Evolutionary conservation across 64 coral and sea anemone genomes (phyloP).

Genomic region (Actinia tenebrosa): DNA sequence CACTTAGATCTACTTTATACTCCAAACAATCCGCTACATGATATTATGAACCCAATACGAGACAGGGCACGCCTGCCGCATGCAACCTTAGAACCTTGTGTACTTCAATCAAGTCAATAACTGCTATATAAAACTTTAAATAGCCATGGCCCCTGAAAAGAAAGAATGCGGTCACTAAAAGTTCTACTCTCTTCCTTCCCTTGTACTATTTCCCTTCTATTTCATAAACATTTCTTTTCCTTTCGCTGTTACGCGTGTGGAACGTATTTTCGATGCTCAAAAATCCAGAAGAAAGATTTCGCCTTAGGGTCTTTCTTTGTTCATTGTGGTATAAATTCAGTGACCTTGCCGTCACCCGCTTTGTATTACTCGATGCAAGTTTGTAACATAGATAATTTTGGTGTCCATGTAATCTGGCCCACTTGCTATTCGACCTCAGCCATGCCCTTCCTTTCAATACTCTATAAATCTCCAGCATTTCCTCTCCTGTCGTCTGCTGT

Average conservation of each 20-base stretch:
- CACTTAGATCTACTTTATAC: background rate
- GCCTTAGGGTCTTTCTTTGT: background rate
- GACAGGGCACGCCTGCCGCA: background rate
- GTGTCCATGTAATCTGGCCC: slow-evolving; percentile 6
- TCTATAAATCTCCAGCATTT: slow-evolving; percentile 26
- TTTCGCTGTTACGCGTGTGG: background rate
- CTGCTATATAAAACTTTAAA: background rate
- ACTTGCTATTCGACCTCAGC: background rate
- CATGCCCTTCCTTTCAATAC: slow-evolving; percentile 9
- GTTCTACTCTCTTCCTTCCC: background rate
- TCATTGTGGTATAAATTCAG: background rate
- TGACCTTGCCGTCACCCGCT: background rate
- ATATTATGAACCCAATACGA: background rate
- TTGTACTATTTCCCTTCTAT: background rate
- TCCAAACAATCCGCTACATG: background rate
- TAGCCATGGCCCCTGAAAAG: background rate
- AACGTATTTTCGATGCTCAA: background rate
- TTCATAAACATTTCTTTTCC: background rate
- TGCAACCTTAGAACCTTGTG: background rate
- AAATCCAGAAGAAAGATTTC: background rate
- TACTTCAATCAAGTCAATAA: background rate
- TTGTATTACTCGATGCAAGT: background rate
- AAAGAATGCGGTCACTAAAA: background rate
- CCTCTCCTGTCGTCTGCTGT: slow-evolving; percentile 6
- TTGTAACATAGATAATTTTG: background rate